Conservation (phyloP, 2,888 invertebrate genomes). For the Silvanus unidentatus region DNA sequence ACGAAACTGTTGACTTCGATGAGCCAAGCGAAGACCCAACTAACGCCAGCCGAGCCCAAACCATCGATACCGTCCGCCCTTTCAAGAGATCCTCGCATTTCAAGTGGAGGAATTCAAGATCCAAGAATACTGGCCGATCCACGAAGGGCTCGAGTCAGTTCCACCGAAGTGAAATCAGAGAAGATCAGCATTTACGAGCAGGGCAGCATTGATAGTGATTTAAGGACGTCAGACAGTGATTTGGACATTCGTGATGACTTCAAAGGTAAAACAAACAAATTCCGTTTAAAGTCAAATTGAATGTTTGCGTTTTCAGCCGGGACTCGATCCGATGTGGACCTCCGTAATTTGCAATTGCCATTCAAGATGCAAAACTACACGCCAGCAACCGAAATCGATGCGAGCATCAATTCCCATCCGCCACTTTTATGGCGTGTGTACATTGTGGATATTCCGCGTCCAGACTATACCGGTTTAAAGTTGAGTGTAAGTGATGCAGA, state of each 20-base stretch:
- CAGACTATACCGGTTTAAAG: conserved; percentile 70
- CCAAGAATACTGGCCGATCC: conserved; percentile 12
- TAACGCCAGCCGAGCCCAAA: conserved; percentile 8
- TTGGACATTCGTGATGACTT: conserved; percentile 56
- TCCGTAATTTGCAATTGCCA: conserved; percentile 63
- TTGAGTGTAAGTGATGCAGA: conserved; percentile 65
- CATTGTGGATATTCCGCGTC: conserved; percentile 61
- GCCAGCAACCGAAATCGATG: conserved; percentile 83
- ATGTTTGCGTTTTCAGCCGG: conserved; percentile 30
- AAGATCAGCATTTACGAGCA: conserved; percentile 58
- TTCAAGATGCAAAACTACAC: conserved; percentile 76
- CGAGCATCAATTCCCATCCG: conserved; percentile 70
- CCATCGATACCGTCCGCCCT: background rate
- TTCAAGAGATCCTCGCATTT: conserved; percentile 13
- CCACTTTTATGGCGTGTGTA: conserved; percentile 62
- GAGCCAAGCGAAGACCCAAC: conserved; percentile 24
- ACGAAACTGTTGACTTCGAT: conserved; percentile 62
- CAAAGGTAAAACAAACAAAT: conserved; percentile 17
- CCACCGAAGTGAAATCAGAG: conserved; percentile 34
- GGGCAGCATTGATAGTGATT: conserved; percentile 53
- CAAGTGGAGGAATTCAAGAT: conserved; percentile 17
- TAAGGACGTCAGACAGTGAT: conserved; percentile 27
- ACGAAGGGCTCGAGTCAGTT: conserved; percentile 25
- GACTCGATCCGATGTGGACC: conserved; percentile 63
- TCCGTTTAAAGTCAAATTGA: background rate